Evolutionary conservation across 2,888 invertebrate species (phyloP).

Genomic region (Baccha elongata): DNA sequence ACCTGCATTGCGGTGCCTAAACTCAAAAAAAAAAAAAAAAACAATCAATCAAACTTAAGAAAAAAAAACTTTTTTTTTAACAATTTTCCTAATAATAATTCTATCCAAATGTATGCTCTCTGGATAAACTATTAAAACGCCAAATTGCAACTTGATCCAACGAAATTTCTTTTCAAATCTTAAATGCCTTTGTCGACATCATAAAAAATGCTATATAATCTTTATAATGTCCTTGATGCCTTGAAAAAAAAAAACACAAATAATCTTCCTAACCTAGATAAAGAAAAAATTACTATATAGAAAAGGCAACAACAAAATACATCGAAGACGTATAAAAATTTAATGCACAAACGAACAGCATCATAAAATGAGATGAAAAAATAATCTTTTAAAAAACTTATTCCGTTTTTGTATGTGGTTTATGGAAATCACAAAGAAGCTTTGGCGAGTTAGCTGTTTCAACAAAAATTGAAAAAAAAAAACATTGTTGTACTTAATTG

Average conservation of each 20-base stretch:
- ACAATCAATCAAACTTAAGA: too few relatives aligned
- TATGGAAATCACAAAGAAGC: constrained; percentile 71
- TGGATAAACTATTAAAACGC: neutral
- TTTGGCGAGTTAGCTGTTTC: constrained; percentile 26
- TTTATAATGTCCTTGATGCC: constrained; percentile 46
- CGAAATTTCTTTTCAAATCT: constrained; percentile 31
- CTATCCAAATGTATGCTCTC: too few relatives aligned
- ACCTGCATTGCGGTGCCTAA: too few relatives aligned
- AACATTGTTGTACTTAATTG: constrained; percentile 57
- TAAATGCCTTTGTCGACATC: constrained; percentile 33
- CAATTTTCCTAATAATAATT: too few relatives aligned
- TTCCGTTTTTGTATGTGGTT: constrained; percentile 62
- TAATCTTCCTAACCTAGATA: constrained; percentile 2
- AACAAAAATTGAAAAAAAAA: too few relatives aligned
- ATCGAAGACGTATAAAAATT: constrained; percentile 61
- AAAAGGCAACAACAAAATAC: constrained; percentile 29
- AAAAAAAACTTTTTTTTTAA: too few relatives aligned
- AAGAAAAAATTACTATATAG: neutral
- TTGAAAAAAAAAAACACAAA: constrained; percentile 34
- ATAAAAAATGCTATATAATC: constrained; percentile 41
- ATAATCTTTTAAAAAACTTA: constrained; percentile 58
- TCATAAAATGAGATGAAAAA: constrained; percentile 20
- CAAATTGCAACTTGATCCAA: neutral
- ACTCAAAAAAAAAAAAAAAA: too few relatives aligned
- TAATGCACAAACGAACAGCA: constrained; percentile 58